These are phyloP conservation scores for Nysson spinosus DNA, from an alignment of 2,888 invertebrate species.

Conservation along the genomic window DNA sequence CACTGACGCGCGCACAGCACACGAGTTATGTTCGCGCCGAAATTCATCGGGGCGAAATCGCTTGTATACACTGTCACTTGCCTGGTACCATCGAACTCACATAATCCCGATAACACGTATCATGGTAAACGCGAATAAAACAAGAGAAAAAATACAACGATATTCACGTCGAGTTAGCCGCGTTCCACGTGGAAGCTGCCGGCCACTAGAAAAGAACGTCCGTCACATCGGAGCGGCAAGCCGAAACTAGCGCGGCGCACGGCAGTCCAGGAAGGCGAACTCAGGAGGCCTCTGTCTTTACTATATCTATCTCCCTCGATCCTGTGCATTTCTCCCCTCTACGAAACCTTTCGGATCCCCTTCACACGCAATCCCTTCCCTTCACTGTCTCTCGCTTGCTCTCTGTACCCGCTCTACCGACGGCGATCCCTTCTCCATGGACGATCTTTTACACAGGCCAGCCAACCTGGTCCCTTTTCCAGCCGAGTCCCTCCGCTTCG, in stretches of 20 bases:
- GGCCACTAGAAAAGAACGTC: conserved; percentile 48
- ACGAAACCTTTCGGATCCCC: conserved; percentile 19
- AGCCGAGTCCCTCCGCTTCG: conserved; percentile 46
- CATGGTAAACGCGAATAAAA: conserved; percentile 31
- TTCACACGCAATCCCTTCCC: conserved; percentile 40
- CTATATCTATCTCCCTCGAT: not conserved
- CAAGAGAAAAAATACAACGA: conserved; percentile 15
- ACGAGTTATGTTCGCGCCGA: conserved; percentile 8
- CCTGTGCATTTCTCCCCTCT: conserved; percentile 20
- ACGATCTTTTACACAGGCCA: conserved; percentile 59
- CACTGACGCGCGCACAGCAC: conserved; percentile 23
- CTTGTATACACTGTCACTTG: conserved; percentile 2
- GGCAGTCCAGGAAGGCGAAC: conserved; percentile 61
- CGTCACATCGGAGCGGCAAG: conserved; percentile 69
- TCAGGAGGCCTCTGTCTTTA: conserved; percentile 51
- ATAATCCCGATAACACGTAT: conserved; percentile 16
- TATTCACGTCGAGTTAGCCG: conserved; percentile 29
- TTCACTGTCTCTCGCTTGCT: conserved; percentile 27
- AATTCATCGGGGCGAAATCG: not conserved
- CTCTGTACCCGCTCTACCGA: conserved; percentile 1
- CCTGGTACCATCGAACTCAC: conserved; percentile 13
- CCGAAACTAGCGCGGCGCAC: conserved; percentile 72
- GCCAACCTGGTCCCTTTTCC: conserved; percentile 61
- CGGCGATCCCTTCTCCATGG: conserved; percentile 53
- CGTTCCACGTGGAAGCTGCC: conserved; percentile 64